Base-by-base conservation (phyloP, 2,113 vertebrate species). In the Rhodinocichla rosea region DNA sequence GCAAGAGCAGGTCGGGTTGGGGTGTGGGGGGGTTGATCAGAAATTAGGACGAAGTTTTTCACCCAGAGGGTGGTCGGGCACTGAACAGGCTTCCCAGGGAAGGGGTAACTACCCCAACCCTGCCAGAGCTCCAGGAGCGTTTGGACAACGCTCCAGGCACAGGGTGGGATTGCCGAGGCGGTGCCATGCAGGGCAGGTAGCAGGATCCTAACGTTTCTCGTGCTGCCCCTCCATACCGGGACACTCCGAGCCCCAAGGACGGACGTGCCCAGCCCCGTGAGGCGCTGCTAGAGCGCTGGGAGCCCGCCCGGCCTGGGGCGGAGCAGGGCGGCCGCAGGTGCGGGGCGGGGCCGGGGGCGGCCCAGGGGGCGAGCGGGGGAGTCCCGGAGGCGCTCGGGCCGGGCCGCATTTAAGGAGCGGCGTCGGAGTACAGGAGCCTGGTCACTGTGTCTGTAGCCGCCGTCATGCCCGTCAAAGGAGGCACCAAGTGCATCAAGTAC, bases 401-500 rank as follows among this genome's bases (percentile, higher is more conserved):
- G 52, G 24, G 69, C 53, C 69, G 69, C 37, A 67, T 82, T 82
- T 89, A 82, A 89, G n/a, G n/a, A 60, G 69, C 30, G 24, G 62
- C 17, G 63, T 9, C 30, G 20, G 39, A 22, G 14, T 0, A 7
- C 1, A 6, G 21, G 3, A 18, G 32, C 2, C 1, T 13, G 0
- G 21, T 53, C 1, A 0, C 4, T 2, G 45, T 3, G 4, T 26
- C 8, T 7, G 2, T 2, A 7, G 42, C 7, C 11, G 47, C 9
- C 35, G 16, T 63, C 60, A 98, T 98, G 98, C 96, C 97, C 35
- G 98, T 99, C 93, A 99, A 98, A 81, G 99, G 99, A 83, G 99
- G 99, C 97, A 99, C 98, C 89, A 99, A 98, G 97, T 99, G 99
- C 96, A 98, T 99, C 97, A 99, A 99, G 94, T 99, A 99, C 90